Conservation (phyloP, 2,797 vertebrate genomes). For the Mormyrops boulengeri region DNA sequence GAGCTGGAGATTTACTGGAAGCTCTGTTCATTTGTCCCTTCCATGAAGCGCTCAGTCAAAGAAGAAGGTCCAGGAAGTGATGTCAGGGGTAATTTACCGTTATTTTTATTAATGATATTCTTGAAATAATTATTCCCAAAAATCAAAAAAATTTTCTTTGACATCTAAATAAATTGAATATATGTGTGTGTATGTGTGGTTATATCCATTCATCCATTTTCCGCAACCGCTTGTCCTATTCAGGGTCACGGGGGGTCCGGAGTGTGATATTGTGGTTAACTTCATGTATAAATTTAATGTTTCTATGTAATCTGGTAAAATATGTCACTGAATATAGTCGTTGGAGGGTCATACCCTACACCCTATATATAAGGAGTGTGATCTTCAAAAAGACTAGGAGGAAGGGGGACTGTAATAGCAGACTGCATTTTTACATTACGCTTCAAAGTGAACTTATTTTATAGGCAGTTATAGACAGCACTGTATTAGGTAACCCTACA, state of each 20-base stretch:
- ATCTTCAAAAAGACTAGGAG: background rate
- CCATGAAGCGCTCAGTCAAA: background rate
- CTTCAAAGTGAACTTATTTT: background rate
- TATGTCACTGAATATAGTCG: background rate
- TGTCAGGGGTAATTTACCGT: background rate
- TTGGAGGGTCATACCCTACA: background rate
- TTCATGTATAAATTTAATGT: background rate
- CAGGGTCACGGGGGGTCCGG: background rate
- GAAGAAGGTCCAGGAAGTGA: background rate
- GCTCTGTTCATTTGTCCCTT: background rate
- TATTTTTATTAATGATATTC: background rate
- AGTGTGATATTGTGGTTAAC: background rate
- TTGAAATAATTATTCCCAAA: background rate
- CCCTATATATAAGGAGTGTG: background rate
- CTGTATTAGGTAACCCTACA: background rate
- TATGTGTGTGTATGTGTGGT: background rate
- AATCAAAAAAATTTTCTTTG: background rate
- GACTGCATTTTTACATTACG: background rate
- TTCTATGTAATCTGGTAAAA: background rate
- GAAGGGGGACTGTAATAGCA: background rate
- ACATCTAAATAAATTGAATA: background rate
- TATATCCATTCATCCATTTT: background rate
- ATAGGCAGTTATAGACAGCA: background rate
- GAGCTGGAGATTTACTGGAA: slow-evolving; percentile 10
- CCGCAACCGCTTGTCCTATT: background rate